Conservation (phyloP, 1,140 invertebrate species). For the Apocrypta bakeri region DNA sequence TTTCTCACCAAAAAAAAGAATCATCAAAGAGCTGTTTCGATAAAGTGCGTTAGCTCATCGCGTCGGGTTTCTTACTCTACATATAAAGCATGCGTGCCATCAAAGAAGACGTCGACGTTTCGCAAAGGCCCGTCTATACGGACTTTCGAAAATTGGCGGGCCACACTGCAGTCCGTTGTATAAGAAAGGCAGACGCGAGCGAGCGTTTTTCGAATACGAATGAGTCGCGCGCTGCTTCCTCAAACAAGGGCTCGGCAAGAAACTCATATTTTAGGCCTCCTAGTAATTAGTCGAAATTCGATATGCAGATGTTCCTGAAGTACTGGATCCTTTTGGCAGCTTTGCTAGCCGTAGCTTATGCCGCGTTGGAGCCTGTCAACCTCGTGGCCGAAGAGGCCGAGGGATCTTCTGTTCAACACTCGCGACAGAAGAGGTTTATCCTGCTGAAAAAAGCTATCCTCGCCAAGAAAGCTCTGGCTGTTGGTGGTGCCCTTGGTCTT, state of each 20-base stretch:
- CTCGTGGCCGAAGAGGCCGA: neutral
- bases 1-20: too few relatives aligned
- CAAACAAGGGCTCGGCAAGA: conserved; percentile 14
- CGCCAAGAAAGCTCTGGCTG: conserved; percentile 50
- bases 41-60: neutral
- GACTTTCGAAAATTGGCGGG: conserved; percentile 44
- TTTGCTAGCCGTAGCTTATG: conserved; percentile 50
- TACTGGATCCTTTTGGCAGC: conserved; percentile 42
- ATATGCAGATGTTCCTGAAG: conserved; percentile 56
- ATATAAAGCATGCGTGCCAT: neutral
- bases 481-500: conserved; percentile 45
- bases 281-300: too few relatives aligned
- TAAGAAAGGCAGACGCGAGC: neutral
- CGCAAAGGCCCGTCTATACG: conserved; percentile 20
- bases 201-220: neutral
- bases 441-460: conserved; percentile 47
- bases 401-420: neutral
- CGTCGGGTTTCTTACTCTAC: neutral
- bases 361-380: conserved; percentile 14
- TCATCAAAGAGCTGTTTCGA: neutral
- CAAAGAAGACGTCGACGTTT: neutral
- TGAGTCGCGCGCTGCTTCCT: conserved; percentile 13
- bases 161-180: conserved; percentile 22
- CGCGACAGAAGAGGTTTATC: conserved; percentile 33
- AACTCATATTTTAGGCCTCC: too few relatives aligned